Evolutionary conservation across 2,888 invertebrate species (phyloP).

Genomic region (Drosophila picticornis): DNA sequence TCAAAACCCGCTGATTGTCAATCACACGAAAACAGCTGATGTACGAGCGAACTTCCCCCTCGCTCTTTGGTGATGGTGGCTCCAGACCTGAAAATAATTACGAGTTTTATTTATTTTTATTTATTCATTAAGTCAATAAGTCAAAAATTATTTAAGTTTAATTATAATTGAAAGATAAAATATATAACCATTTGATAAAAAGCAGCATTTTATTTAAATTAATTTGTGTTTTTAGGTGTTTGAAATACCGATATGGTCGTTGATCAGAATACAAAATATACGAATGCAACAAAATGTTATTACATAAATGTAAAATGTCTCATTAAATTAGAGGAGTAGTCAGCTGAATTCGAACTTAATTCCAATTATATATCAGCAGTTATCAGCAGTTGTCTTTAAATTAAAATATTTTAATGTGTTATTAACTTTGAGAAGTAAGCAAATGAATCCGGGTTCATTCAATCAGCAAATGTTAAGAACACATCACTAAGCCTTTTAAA

Average conservation of each 20-base stretch:
- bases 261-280: background rate
- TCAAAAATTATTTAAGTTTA: background rate
- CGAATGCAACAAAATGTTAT: background rate
- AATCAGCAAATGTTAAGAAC: background rate
- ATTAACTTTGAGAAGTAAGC: background rate
- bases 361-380: no score
- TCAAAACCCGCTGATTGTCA: conserved; percentile 92
- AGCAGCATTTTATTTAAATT: no score
- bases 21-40: conserved; percentile 91
- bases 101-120: background rate
- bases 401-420: no score
- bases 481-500: background rate
- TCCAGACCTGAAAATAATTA: conserved; percentile 87
- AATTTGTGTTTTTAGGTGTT: background rate
- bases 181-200: no score
- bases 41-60: conserved; percentile 89
- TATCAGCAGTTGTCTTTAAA: no score
- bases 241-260: background rate
- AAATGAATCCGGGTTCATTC: background rate
- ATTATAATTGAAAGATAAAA: background rate
- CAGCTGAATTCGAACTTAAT: background rate
- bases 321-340: background rate
- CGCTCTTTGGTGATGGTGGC: conserved; percentile 90
- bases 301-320: background rate
- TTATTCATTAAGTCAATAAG: background rate